Evolutionary conservation across 2,888 invertebrate species (phyloP), one percentile per base, ranked within the genome.

Genomic region (Clistopyga incitator): DNA sequence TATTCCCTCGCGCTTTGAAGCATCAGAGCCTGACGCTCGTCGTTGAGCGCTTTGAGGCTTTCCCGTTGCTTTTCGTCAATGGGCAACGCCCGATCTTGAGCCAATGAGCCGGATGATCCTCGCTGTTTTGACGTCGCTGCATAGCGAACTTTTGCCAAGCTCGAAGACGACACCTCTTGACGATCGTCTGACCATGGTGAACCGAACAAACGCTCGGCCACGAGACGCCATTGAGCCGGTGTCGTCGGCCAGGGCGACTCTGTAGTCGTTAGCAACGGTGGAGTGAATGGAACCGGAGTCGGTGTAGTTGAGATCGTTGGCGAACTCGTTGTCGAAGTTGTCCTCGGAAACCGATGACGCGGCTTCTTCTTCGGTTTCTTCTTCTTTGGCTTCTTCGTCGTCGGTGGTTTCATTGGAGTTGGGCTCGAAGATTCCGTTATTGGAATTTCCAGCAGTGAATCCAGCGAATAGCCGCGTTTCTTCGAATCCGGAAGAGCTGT

Each of bases 301-400:
- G 83, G 65, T 6, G 84, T 77, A 38, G 77, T 52, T 3, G 81
- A 11, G 2, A 68, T 61, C 11, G 78, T 45, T 20, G 78, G 64
- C 1, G 87, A 47, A 1, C 70, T 85, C 56, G 85, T 80, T 15
- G 87, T 50, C 25, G 85, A 61, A 8, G 79, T 81, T n/a, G 45
- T 54, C 25, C 77, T 78, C 2, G 74, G 52, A 11, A 76, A 61
- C 52, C 80, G 87, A 6, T 88, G 81, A 3, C 85, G 45, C 84
- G 82, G 86, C 81, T 78, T 85, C 75, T 87, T 87, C 82, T 90
- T 89, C 82, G 88, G 89, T 78, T 87, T 88, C 85, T 90, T 90
- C 78, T 88, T 90, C 77, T 87, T 89, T 6, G 84, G 82, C 76
- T 89, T 91, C 54, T 88, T 89, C 29, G 86, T 71, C 1, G 87